Percentiles rank a stretch among this genome's conserved stretches.
Conservation (phyloP, 2,888 invertebrate species). For the Caenorhabditis sp. region DNA sequence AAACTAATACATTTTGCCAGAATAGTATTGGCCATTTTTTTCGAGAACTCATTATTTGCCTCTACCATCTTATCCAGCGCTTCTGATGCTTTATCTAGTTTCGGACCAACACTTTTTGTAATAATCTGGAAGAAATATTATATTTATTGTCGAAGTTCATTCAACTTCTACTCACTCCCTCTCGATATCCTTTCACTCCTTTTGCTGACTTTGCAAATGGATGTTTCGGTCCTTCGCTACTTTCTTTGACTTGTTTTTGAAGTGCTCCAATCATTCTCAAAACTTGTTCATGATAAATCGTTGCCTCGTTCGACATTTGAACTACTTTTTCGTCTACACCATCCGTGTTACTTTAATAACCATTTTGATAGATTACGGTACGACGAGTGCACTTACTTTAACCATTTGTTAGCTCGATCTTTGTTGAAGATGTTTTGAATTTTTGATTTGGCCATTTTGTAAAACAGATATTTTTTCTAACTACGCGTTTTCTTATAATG, state of each 20-base stretch:
- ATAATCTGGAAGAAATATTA: neutral
- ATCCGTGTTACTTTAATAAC: neutral
- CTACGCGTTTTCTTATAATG: too few species aligned
- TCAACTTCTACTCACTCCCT: neutral
- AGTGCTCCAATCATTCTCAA: neutral
- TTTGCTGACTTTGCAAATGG: neutral
- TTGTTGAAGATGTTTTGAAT: too few species aligned
- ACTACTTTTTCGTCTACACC: neutral
- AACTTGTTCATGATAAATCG: neutral
- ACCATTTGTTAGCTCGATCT: conserved; percentile 1
- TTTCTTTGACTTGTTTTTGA: neutral
- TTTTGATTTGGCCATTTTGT: too few species aligned
- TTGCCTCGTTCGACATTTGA: neutral
- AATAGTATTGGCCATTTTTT: neutral
- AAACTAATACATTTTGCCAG: neutral
- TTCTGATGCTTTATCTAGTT: neutral
- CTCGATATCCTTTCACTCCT: neutral
- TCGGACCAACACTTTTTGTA: neutral
- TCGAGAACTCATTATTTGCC: neutral
- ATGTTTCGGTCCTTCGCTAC: neutral
- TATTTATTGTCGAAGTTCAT: neutral
- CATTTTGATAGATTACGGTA: neutral
- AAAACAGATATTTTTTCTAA: too few species aligned
- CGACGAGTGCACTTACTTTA: neutral
- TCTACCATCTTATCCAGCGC: neutral